These are phyloP conservation scores for Drosophila pruinosa DNA, from an alignment of 1,140 invertebrate species.

Conservation along the genomic window DNA sequence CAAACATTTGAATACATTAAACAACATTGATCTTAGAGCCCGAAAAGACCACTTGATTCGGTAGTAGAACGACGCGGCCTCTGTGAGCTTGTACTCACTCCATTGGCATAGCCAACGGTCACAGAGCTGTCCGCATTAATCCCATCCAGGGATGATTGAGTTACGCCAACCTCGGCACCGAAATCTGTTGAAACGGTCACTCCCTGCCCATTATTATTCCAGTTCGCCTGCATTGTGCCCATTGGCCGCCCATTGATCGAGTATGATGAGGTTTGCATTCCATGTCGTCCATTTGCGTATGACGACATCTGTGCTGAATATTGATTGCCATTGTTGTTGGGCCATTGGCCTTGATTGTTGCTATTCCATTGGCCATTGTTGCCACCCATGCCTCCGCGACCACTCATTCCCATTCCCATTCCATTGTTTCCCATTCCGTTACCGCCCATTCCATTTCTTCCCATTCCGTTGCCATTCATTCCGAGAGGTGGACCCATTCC, in stretches of 20 bases:
- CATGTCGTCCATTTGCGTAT: slow-evolving; percentile 3
- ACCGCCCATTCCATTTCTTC: not conserved
- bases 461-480: not conserved
- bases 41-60: not conserved
- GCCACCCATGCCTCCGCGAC: not conserved
- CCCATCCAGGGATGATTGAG: not conserved
- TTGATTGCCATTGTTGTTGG: slow-evolving; percentile 18
- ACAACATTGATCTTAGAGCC: not conserved
- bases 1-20: not conserved
- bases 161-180: not conserved
- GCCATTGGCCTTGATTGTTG: slow-evolving; percentile 2
- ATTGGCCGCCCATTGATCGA: slow-evolving; percentile 12
- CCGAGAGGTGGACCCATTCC: too few relatives aligned
- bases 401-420: slow-evolving; percentile 9
- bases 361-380: slow-evolving; percentile 10
- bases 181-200: slow-evolving; percentile 11
- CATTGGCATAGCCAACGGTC: not conserved
- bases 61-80: slow-evolving; percentile 2
- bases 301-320: slow-evolving; percentile 10
- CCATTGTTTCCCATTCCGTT: slow-evolving; percentile 7
- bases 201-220: slow-evolving; percentile 3
- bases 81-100: not conserved
- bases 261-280: slow-evolving; percentile 12
- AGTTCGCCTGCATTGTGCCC: not conserved
- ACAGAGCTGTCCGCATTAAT: not conserved